Base-by-base conservation (phyloP, 2,113 vertebrate genomes). In the Craseonycteris thonglongyai region DNA sequence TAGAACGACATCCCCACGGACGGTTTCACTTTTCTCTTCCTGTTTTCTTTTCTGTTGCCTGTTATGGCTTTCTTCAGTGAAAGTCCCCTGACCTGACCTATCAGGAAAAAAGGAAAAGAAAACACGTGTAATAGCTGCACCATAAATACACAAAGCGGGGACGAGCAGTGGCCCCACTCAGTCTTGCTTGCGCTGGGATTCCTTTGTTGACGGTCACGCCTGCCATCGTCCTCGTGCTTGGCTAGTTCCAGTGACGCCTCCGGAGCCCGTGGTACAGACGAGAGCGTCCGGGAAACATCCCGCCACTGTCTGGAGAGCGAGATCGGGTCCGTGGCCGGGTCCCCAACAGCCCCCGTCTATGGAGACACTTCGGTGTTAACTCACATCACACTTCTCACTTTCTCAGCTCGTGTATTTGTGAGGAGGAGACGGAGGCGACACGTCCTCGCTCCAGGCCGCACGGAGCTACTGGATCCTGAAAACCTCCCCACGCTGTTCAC, bases 401-500 rank as follows among this genome's bases (percentile, higher is more conserved):
- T 65, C 69, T 71, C 4, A 9, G 40, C 56, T 68, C 92, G n/a
- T 3, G 3, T 63, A 49, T 82, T 92, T 88, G 14, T 51, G 49
- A 88, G n/a, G 65, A 54, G 18, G 10, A 45, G 13, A 38, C 51
- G 38, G 71, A 65, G 15, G 18, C 5, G 59, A 90, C 74, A 72
- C 78, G 83, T 42, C 72, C 69, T 74, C 51, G 1, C 10, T 71
- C 68, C 87, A 82, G 49, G 82, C 58, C 61, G 68, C 38, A 66
- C 94, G 95, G 63, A 93, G 90, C 68, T 35, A 69, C 6, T 51
- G 71, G 79, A 42, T 45, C 47, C 0, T 7, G 33, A 74, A 81
- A 93, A 95, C 88, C 94, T 40, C 88, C 94, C 65, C 24, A 79
- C 38, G 3, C 59, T 89, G 81, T 61, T 84, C 96, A 88, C 83